Evolutionary conservation across 2,113 vertebrate species (phyloP), one percentile per base, ranked within the genome.

Genomic region (Eudyptes chrysolophus): DNA sequence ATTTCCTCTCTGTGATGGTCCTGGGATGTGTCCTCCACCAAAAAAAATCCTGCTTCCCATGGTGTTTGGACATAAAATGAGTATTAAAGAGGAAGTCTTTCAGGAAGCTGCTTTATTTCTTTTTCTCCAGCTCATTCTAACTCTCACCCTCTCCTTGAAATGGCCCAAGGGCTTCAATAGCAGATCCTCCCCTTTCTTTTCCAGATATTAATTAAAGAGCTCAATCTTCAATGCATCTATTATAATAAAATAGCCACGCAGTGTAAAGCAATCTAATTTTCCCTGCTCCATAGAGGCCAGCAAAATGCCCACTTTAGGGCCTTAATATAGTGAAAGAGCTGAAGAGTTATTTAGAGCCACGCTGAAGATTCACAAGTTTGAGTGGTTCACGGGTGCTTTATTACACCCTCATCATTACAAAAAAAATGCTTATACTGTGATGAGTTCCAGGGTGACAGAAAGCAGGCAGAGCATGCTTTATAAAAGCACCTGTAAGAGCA

Each of bases 201-300:
- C 52, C 58, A 87, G 77, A 85, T 96, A 97, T 79, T 97, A 96
- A 94, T 95, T 96, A 95, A 93, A 89, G 27, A 93, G n/a, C 74
- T 96, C 84, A 92, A 76, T 87, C 44, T 79, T 96, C 95, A 65
- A 44, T 69, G 62, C 44, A 76, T 93, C 96, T 95, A 80, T 95
- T 93, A 92, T 82, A 82, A 96, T 72, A 89, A 92, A 95, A 95
- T 52, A 94, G 40, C 52, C 76, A 69, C 4, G 15, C 40, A 76
- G 40, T 57, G 27, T 57, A 95, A 92, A 93, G 87, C 81, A 94
- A 85, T 92, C 87, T 96, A 68, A 94, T 92, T 90, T 95, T 72
- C 62, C 19, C 52, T 82, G 11, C 25, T 48, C 69, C 49, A 44
- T 58, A 72, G 81, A 93, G 81, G 84, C 66, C 70, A 85, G 87